Base-by-base conservation (phyloP, 2,113 vertebrate genomes). In the Lanius collurio region DNA sequence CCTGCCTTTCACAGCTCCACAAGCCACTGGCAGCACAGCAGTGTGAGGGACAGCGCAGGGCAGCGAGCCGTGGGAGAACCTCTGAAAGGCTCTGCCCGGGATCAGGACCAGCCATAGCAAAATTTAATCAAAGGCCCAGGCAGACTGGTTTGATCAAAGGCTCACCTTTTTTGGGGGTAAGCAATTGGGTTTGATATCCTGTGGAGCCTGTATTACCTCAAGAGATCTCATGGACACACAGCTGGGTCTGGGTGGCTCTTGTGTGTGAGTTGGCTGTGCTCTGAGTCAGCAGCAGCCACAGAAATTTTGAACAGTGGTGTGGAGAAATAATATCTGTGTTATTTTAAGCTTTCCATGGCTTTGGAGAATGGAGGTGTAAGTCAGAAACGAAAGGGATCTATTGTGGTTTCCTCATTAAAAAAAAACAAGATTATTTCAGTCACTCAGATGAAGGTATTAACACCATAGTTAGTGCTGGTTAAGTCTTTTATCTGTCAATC, bases 311-410 rank as follows among this genome's bases (percentile, higher is more conserved):
- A 42, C 41, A 56, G 23, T 47, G 12, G 15, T 55, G 41, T 30
- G n/a, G 63, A 68, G 52, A 78, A 74, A 64, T 77, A 67, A 57
- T 33, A 60, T 17, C 67, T 53, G 19, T 70, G 68, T 89, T 73
- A 75, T 92, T 87, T 87, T 68, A 88, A 83, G 49, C 37, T 83
- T 92, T 68, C 44, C 47, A 35, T 83, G 56, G 33, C 33, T 68
- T 94, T 90, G 33, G 37, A 68, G 63, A 85, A 53, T 42, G 23
- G 20, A 83, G 37, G 16, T 80, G 41, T 82, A 86, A 92, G 75
- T 73, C 53, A 79, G 53, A 83, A 91, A 37, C 6, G 1, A 10
- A 86, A 69, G 28, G 31, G 46, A 79, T 90, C 24, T 10, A 14
- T 28, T 78, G 67, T 1, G 3, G 23, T 78, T 93, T 83, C 93